Evolutionary conservation across 2,888 invertebrate species (phyloP).

Genomic region (Synanthedon myopaeformis): DNA sequence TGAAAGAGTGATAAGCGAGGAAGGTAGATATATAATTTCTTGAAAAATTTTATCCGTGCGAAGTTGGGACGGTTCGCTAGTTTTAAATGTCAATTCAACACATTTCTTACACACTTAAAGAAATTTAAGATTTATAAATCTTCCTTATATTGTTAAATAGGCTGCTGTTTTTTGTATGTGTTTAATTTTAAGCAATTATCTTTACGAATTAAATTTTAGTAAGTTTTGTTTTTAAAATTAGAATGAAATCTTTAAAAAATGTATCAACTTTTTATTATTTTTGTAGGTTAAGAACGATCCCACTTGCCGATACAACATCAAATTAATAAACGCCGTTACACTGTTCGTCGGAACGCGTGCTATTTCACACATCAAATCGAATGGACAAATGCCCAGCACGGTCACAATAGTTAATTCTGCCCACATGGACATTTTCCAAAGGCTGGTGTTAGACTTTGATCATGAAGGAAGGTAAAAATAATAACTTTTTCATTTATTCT

Average conservation of each 20-base stretch:
- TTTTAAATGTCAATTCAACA: too few species aligned
- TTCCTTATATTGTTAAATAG: too few species aligned
- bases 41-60: too few species aligned
- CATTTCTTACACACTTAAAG: too few species aligned
- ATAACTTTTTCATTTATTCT: too few species aligned
- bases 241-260: not conserved
- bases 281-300: constrained; percentile 80
- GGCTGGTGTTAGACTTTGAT: constrained; percentile 96
- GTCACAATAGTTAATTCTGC: constrained; percentile 98
- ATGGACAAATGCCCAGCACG: constrained; percentile 94
- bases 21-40: too few species aligned
- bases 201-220: not conserved
- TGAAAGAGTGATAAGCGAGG: too few species aligned
- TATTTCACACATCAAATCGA: constrained; percentile 89
- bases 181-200: not conserved
- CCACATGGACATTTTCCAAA: constrained; percentile 99
- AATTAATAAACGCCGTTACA: constrained; percentile 96
- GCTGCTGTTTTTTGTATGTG: too few species aligned
- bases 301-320: constrained; percentile 94
- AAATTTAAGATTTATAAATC: too few species aligned
- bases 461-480: constrained; percentile 81
- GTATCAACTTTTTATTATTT: not conserved
- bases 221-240: not conserved
- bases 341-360: constrained; percentile 98
- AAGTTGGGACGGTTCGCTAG: too few species aligned